Percentiles rank a stretch among this genome's conserved stretches.
Evolutionary conservation across 2,888 invertebrate genomes (phyloP).

Genomic region (Agrilus cyanescens): DNA sequence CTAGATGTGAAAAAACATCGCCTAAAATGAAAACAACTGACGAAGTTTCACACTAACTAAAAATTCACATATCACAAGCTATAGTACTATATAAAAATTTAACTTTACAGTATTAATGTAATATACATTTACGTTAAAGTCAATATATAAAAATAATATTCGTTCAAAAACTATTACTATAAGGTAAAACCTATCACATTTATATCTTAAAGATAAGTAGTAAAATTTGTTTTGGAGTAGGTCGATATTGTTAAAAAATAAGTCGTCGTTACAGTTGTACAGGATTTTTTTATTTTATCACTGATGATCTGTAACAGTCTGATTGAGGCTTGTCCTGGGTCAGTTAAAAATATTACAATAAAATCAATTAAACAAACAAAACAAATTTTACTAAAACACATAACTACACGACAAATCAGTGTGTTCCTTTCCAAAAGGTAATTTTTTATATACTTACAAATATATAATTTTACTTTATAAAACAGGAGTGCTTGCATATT

Average conservation of each 20-base stretch:
- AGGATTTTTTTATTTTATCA: slow-evolving; percentile 1
- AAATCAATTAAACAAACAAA: too few species aligned
- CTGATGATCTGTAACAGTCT: too few species aligned
- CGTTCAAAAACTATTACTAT: slow-evolving; percentile 16
- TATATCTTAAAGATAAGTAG: slow-evolving; percentile 18
- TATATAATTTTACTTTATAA: too few species aligned
- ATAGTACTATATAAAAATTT: slow-evolving; percentile 15
- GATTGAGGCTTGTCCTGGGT: too few species aligned
- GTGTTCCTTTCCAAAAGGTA: too few species aligned
- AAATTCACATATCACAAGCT: slow-evolving; percentile 16
- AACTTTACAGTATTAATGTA: slow-evolving; percentile 15
- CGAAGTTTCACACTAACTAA: slow-evolving; percentile 13
- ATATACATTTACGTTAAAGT: slow-evolving; percentile 13
- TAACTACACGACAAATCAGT: too few species aligned
- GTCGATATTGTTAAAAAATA: too few species aligned
- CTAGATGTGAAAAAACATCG: slow-evolving; percentile 12
- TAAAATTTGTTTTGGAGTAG: slow-evolving; percentile 11
- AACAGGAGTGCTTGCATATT: too few species aligned
- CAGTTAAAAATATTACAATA: too few species aligned
- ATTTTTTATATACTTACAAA: too few species aligned
- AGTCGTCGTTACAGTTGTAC: not conserved
- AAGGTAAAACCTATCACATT: slow-evolving; percentile 16
- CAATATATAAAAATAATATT: slow-evolving; percentile 20
- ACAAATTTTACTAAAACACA: too few species aligned
- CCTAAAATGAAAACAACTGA: slow-evolving; percentile 12